Evolutionary conservation across 1,140 invertebrate species (phyloP), one percentile per base, ranked within the genome.

Genomic region (Aphidius gifuensis): DNA sequence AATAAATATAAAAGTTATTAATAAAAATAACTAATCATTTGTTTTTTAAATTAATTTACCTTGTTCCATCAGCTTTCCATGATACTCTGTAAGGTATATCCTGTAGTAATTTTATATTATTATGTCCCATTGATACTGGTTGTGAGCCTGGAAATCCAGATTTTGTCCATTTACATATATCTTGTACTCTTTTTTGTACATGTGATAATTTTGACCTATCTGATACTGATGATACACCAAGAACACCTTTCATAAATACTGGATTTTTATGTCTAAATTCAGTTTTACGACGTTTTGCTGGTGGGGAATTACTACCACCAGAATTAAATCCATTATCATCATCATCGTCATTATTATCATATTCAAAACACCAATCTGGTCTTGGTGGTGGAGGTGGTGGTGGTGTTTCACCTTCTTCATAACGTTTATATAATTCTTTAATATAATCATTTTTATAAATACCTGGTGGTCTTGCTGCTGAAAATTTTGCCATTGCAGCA

Each of bases 41-140:
- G 16, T 16, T 16, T 16, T 16, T 16, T 0, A 16, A 16, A 16
- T 16, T 16, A 16, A 16, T 16, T 61, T 9, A 92, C 87, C 96
- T 88, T 11, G 91, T 94, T 38, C 98, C 98, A 81, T 99, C 98
- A 11, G 98, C 98, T 78, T 99, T 99, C 97, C 97, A 99, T 1
- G 96, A 99, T 5, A 99, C 97, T 74, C 88, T 88, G 73, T 99
- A 99, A 0, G 90, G 90, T 74, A 93, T 93, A 64, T 89, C 72
- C 50, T 84, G 79, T 2, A 99, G 77, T 8, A 90, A 83, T 49
- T 78, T 81, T 9, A 99, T 83, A 80, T 99, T 99, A 1, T 86
- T 73, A 4, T 81, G 77, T 72, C 94, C 89, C 95, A 99, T 97
- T 0, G 96, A 98, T 0, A 99, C 94, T 0, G 98, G 97, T 73